phyloP scores from a whole-genome alignment of 2,797 vertebrate species.

The Heliangelus exortis region DNA sequence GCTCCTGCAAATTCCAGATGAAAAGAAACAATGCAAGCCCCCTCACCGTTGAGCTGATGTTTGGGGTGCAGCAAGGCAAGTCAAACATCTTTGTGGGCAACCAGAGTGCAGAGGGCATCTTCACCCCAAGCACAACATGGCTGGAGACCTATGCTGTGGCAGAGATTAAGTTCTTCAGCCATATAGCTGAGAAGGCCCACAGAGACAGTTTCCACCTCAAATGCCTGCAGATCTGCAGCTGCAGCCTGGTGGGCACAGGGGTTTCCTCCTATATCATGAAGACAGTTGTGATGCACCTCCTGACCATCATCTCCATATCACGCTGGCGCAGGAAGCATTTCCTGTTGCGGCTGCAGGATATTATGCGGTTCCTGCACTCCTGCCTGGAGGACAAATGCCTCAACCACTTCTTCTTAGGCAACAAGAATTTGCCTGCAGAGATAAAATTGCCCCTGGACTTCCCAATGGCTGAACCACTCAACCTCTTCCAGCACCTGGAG shows the following conservation, averaged over 20 bases:
- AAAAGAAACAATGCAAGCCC: too few species aligned
- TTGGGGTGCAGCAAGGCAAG: too few species aligned
- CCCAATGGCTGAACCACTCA: rapidly evolving
- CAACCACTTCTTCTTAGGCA: neutral
- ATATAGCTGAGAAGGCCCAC: neutral
- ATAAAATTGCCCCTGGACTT: neutral
- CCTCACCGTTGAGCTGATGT: too few species aligned
- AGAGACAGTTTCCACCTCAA: neutral
- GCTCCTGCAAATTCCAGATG: too few species aligned
- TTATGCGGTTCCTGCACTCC: neutral
- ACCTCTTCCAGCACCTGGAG: neutral
- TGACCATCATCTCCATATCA: neutral
- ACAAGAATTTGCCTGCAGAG: neutral
- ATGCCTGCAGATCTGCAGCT: neutral
- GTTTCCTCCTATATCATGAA: neutral
- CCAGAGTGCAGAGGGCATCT: neutral
- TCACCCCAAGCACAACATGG: neutral
- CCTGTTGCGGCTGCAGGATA: neutral
- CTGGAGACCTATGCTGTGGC: neutral
- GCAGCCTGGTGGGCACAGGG: neutral
- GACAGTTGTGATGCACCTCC: neutral
- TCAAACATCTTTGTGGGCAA: neutral
- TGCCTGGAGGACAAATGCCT: neutral
- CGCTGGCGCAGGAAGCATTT: neutral
- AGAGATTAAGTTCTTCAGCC: neutral